Base-by-base conservation (phyloP, 2,113 vertebrate species). In the Sapayoa aenigma region DNA sequence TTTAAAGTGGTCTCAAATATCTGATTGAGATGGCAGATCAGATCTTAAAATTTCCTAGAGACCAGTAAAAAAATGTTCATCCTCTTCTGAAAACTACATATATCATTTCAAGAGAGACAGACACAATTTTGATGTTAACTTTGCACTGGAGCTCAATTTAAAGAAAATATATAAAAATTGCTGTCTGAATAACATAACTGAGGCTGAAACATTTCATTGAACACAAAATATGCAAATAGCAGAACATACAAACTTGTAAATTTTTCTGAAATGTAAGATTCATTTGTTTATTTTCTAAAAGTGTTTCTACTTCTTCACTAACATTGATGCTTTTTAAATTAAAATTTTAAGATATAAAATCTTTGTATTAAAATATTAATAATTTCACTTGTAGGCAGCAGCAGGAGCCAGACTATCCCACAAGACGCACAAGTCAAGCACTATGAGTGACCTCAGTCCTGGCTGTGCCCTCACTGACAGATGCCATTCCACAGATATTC, bases 361-460 rank as follows among this genome's bases (percentile, higher is more conserved):
- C 1, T 24, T 82, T 60, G 66, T 22, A 31, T n/a, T 53, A 37
- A 56, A 84, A 56, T 67, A 37, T 35, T 6, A 71, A 9, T 47
- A 69, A 71, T 84, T 60, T 79, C 58, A 67, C 12, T 76, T 27
- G 71, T 37, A 56, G 16, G 12, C 16, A 75, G 35, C 33, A 59
- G 16, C 19, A 60, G 25, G 14, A 66, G 7, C 6, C 20, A 41
- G 30, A 24, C 9, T 89, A 13, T 23, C 13, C 24, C 60, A 15
- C 18, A 56, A 71, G 17, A 42, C 44, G 16, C 2, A 69, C 2
- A 4, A 66, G 15, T 19, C 46, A 69, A 27, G 20, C 0, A 0
- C 44, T 37, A 8, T 1, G 3, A 35, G 17, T 42, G 14, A 53
- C 17, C 47, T 75, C 67, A 55, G 47, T 46, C 12, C 42, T 59